Conservation (phyloP, 2,888 invertebrate species). For the Cyclophora punctaria region DNA sequence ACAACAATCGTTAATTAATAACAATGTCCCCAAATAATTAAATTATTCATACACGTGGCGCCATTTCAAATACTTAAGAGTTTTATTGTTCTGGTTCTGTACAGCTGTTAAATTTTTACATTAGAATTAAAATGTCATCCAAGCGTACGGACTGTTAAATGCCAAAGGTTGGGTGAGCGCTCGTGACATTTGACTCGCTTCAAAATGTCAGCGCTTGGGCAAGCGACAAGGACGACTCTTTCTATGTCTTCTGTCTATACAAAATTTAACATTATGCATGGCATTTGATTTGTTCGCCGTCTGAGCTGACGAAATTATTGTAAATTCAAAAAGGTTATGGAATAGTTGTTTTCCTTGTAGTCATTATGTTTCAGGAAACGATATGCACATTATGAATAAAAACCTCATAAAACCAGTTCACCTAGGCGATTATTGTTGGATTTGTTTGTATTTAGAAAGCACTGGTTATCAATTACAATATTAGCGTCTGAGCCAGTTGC, state of each 20-base stretch:
- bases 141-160: slow-evolving; percentile 38
- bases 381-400: slow-evolving; percentile 23
- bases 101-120: slow-evolving; percentile 29
- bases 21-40: too few relatives aligned
- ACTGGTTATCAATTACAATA: not conserved
- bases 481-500: too few relatives aligned
- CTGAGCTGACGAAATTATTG: slow-evolving; percentile 59
- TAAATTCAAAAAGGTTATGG: slow-evolving; percentile 58
- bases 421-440: too few relatives aligned
- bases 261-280: slow-evolving; percentile 61
- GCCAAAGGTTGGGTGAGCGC: slow-evolving; percentile 64
- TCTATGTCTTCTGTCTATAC: slow-evolving; percentile 61
- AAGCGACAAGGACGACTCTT: slow-evolving; percentile 73
- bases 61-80: too few relatives aligned
- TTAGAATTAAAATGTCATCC: slow-evolving; percentile 56
- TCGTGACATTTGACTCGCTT: slow-evolving; percentile 68
- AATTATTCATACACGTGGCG: too few relatives aligned
- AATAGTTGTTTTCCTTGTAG: slow-evolving; percentile 66
- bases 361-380: slow-evolving; percentile 46
- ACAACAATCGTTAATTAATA: slow-evolving; percentile 19
- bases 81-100: slow-evolving; percentile 10
- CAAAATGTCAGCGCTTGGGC: slow-evolving; percentile 71
- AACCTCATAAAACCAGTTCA: slow-evolving; percentile 19
- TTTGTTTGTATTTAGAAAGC: slow-evolving; percentile 1
- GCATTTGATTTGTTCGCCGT: slow-evolving; percentile 63